Conservation (phyloP, 37 sponge, comb jelly and placozoan genomes). For the Diacarnus erythraeanus region DNA sequence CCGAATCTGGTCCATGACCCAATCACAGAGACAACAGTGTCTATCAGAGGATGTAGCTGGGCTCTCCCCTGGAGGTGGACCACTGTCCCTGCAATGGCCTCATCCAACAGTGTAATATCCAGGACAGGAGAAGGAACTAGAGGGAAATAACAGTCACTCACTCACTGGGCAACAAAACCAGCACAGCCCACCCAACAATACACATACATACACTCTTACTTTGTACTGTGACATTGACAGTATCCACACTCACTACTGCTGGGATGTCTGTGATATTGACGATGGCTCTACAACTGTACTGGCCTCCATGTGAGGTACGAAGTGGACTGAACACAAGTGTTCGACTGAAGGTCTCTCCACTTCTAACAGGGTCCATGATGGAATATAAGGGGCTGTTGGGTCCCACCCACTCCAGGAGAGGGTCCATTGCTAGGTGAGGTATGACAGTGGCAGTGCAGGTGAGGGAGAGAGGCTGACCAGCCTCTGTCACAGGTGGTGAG, state of each 20-base stretch:
- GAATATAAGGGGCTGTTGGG: not conserved
- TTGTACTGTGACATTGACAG: not conserved
- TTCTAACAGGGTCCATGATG: not conserved
- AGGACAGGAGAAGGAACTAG: conserved; percentile 17
- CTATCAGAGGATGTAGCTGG: not conserved
- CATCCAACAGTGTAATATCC: not conserved
- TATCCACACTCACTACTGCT: not conserved
- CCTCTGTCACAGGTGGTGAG: not conserved
- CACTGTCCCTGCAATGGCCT: not conserved
- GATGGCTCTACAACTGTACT: conserved; percentile 34
- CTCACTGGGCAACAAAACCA: not conserved
- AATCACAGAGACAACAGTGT: conserved; percentile 19
- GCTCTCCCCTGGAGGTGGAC: conserved; percentile 3
- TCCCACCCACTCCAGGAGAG: conserved; percentile 21
- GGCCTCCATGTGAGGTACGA: conserved; percentile 34
- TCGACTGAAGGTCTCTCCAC: not conserved
- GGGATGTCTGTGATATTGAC: not conserved
- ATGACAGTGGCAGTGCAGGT: conserved; percentile 21
- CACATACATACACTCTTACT: conserved; percentile 11
- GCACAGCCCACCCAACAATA: not conserved
- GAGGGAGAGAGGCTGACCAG: conserved; percentile 33
- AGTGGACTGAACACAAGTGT: conserved; percentile 22
- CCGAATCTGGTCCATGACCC: conserved; percentile 17
- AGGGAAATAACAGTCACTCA: not conserved
- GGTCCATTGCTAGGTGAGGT: not conserved